phyloP scores from a whole-genome alignment of 1,140 invertebrate genomes.

The Archivesica marissinica region DNA sequence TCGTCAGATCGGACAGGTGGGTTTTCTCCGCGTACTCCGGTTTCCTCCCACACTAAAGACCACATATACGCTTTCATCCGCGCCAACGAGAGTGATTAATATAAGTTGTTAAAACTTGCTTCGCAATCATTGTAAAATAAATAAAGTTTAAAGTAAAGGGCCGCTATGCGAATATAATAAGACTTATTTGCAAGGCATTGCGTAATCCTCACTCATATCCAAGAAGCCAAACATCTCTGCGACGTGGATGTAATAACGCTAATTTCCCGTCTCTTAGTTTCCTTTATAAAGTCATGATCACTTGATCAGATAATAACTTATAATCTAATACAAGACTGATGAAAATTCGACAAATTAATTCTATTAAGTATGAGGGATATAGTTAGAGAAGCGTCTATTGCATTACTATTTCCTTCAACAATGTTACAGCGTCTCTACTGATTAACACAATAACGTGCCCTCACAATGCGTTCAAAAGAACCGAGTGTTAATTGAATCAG shows the following conservation, averaged over 20 bases:
- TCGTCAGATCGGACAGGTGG: too few species aligned
- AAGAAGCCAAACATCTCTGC: background rate
- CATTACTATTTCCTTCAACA: slow-evolving; percentile 45
- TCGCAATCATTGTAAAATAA: too few species aligned
- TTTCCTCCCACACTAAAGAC: too few species aligned
- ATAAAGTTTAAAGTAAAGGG: too few species aligned
- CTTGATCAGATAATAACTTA: slow-evolving; percentile 46
- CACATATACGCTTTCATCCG: too few species aligned
- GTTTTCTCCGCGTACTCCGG: too few species aligned
- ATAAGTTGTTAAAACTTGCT: too few species aligned
- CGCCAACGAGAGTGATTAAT: too few species aligned
- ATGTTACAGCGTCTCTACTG: background rate
- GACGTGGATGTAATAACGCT: background rate
- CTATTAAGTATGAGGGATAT: slow-evolving; percentile 41
- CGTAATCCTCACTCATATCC: background rate
- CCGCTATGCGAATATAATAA: too few species aligned
- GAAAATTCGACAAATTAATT: slow-evolving; percentile 66
- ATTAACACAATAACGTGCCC: slow-evolving; percentile 33
- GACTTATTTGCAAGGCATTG: too few species aligned
- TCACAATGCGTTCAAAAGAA: slow-evolving; percentile 44
- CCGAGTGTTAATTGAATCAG: slow-evolving; percentile 47
- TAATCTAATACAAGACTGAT: slow-evolving; percentile 60
- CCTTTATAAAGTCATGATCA: slow-evolving; percentile 29
- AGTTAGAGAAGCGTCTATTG: slow-evolving; percentile 34
- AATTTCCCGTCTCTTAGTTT: slow-evolving; percentile 5